Conservation (phyloP, 2,113 vertebrate species). For the Procavia capensis region DNA sequence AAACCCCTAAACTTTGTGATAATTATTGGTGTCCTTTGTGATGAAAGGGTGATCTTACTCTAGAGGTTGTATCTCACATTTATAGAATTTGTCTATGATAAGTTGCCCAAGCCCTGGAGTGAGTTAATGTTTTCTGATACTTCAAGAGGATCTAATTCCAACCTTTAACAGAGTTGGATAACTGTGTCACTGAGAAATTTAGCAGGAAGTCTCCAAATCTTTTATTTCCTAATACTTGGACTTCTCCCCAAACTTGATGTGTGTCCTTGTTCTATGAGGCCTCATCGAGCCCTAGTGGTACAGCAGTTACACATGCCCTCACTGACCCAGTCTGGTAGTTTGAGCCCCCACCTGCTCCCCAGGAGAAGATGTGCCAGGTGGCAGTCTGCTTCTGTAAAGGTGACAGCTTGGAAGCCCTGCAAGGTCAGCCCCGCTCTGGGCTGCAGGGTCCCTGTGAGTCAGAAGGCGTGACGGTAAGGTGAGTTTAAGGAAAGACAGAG, state of each 20-base stretch:
- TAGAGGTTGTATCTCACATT: neutral
- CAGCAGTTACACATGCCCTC: no score
- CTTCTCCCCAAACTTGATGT: conserved; percentile 32
- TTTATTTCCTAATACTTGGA: conserved; percentile 56
- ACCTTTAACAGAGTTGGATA: neutral
- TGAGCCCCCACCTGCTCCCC: no score
- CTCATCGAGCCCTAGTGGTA: neutral
- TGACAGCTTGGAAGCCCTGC: no score
- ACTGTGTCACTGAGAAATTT: conserved; percentile 38
- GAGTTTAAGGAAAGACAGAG: conserved; percentile 42
- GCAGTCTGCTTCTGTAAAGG: no score
- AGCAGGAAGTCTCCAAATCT: conserved; percentile 31
- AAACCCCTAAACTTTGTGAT: neutral
- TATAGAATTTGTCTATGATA: neutral
- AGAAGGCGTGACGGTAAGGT: no score
- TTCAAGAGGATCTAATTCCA: conserved; percentile 29
- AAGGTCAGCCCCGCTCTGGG: no score
- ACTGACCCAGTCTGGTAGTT: no score
- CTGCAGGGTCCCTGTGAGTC: no score
- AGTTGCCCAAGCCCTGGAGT: neutral
- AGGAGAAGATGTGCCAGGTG: no score
- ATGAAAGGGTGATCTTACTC: neutral
- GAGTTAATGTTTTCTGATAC: conserved; percentile 39
- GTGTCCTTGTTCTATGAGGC: neutral
- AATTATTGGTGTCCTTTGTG: neutral